Conservation (phyloP, 2,797 vertebrate genomes). For the Babyrousa celebensis region DNA sequence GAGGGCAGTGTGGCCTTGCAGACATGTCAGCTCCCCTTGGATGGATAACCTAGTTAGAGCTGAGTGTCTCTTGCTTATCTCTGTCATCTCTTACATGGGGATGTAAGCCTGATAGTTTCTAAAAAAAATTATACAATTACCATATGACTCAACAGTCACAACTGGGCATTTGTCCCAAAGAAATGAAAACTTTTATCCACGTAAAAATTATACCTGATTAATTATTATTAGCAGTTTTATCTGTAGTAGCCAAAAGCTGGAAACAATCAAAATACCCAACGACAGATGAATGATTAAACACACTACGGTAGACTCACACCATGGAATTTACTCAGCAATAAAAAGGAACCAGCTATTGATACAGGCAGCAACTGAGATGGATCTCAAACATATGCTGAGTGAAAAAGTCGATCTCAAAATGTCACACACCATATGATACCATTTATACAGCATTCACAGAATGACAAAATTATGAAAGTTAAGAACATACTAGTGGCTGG, state of each 20-base stretch:
- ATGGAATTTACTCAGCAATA: neutral
- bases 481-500: neutral
- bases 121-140: neutral
- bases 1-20: neutral
- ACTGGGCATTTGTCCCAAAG: neutral
- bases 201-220: neutral
- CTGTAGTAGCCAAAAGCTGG: neutral
- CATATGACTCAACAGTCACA: neutral
- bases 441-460: neutral
- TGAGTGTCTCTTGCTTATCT: neutral
- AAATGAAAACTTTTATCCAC: conserved; percentile 8
- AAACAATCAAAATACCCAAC: conserved; percentile 20
- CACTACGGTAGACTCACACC: neutral
- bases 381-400: neutral
- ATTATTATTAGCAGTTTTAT: conserved; percentile 6
- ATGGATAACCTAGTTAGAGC: neutral
- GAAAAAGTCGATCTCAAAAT: conserved; percentile 45
- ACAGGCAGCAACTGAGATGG: neutral
- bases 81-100: neutral
- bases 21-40: neutral
- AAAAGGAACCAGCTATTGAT: conserved; percentile 17
- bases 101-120: neutral
- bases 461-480: conserved; percentile 18
- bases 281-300: conserved; percentile 39
- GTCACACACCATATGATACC: neutral